Conservation (phyloP, 1,140 invertebrate genomes). For the Orchesella cincta region DNA sequence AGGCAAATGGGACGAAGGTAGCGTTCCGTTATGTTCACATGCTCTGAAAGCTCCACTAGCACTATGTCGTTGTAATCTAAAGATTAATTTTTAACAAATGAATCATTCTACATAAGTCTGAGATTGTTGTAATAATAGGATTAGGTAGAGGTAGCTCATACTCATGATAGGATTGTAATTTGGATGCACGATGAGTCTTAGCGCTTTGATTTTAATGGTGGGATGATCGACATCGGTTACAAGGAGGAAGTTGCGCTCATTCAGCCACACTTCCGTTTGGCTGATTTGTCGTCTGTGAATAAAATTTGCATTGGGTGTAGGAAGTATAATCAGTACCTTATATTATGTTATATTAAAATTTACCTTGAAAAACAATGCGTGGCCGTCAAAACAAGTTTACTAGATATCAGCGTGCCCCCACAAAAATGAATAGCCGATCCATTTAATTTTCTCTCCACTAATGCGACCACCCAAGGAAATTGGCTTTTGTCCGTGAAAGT, state of each 20-base stretch:
- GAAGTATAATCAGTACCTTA: too few relatives aligned
- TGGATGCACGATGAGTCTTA: constrained; percentile 36
- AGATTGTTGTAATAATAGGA: too few relatives aligned
- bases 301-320: neutral
- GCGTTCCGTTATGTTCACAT: constrained; percentile 29
- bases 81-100: neutral
- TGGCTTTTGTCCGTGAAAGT: constrained; percentile 33
- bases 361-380: constrained; percentile 42
- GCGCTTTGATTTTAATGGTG: constrained; percentile 41
- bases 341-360: constrained; percentile 18
- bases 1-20: constrained; percentile 42
- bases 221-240: constrained; percentile 20
- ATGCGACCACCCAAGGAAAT: constrained; percentile 36
- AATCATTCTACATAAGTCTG: too few relatives aligned
- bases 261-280: constrained; percentile 46
- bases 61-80: constrained; percentile 43
- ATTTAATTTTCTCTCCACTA: constrained; percentile 6
- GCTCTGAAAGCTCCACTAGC: constrained; percentile 29
- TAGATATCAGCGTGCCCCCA: constrained; percentile 37
- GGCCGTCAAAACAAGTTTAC: constrained; percentile 37
- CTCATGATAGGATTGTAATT: constrained; percentile 33
- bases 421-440: constrained; percentile 38
- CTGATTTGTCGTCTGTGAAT: constrained; percentile 13
- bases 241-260: constrained; percentile 37
- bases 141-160: neutral